Conservation (phyloP, 2,888 invertebrate genomes). For the Argyresthia albistria region DNA sequence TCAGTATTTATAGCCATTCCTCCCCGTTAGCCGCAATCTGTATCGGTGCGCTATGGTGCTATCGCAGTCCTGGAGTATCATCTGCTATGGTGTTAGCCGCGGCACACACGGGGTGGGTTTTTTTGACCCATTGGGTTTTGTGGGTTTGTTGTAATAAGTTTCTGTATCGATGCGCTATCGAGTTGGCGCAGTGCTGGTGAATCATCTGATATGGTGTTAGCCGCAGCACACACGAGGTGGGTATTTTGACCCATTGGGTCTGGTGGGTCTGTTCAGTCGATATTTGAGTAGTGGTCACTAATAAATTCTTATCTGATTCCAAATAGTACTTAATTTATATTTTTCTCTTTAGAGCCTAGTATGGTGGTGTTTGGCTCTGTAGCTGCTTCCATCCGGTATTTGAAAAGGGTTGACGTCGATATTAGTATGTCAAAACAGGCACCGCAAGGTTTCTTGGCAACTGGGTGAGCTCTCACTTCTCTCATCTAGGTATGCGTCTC, state of each 20-base stretch:
- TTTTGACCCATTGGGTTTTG: constrained; percentile 5
- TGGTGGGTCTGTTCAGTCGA: neutral
- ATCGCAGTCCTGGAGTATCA: constrained; percentile 42
- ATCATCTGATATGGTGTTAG: neutral
- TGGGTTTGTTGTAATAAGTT: neutral
- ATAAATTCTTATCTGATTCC: too few species aligned
- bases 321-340: too few species aligned
- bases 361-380: too few species aligned
- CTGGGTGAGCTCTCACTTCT: too few species aligned
- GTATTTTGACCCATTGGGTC: neutral
- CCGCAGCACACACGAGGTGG: neutral
- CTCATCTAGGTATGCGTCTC: too few species aligned
- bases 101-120: constrained; percentile 27
- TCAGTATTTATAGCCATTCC: constrained; percentile 19
- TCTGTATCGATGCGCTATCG: neutral
- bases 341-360: too few species aligned
- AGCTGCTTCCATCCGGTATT: too few species aligned
- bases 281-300: too few species aligned
- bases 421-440: too few species aligned
- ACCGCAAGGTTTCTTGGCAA: too few species aligned
- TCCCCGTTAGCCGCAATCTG: constrained; percentile 62
- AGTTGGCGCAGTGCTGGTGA: neutral
- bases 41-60: constrained; percentile 58
- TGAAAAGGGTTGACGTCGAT: too few species aligned
- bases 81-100: constrained; percentile 31